Base-by-base conservation (phyloP, 1,140 invertebrate genomes). In the Drepana arcuata region DNA sequence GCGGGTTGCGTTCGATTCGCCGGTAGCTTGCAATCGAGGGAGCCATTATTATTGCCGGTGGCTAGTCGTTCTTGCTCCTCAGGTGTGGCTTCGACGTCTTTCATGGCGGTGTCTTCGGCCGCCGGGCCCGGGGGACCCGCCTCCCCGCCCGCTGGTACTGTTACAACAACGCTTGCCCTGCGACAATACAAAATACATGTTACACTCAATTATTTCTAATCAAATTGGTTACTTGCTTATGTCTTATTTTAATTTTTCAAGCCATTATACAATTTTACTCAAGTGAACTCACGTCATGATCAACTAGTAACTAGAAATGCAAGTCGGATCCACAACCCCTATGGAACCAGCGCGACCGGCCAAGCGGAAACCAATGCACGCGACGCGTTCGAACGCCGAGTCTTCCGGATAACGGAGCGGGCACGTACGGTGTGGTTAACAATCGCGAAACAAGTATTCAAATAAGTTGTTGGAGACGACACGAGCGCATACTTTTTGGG, bases 31-130 rank as follows among this genome's bases (percentile, higher is more conserved):
- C 73, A 71, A 45, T 74, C 74, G 16, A 82, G 61, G 6, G 69
- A 82, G 35, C 78, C 78, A 79, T 82, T 82, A 42, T 79, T 82
- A 44, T 82, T 82, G 40, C 78, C 78, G 14, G 72, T 66, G 14
- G 78, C 78, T 53, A 82, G 41, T 34, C 73, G 55, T 68, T 82
- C 78, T 37, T 79, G 74, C 54, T 82, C 78, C 41, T 82, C 78
- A 39, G 78, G 66, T 37, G 78, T 82, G 35, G 65, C 74, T 47
- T 82, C 74, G 31, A 75, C 74, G 49, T 72, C 71, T 70, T 75
- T 82, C 78, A 82, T 82, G 50, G 60, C 72, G 57, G 54, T 54
- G 48, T 61, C 67, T 50, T 75, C 63, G 49, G 53, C 49, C 45
- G 49, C 48, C 41, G 69, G 64, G 52, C 57, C 62, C 55, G 63